A percentile compares a stretch with the other conserved stretches of the same genome.
Evolutionary conservation across 2,113 vertebrate species (phyloP).

Genomic region (Scomber colias): DNA sequence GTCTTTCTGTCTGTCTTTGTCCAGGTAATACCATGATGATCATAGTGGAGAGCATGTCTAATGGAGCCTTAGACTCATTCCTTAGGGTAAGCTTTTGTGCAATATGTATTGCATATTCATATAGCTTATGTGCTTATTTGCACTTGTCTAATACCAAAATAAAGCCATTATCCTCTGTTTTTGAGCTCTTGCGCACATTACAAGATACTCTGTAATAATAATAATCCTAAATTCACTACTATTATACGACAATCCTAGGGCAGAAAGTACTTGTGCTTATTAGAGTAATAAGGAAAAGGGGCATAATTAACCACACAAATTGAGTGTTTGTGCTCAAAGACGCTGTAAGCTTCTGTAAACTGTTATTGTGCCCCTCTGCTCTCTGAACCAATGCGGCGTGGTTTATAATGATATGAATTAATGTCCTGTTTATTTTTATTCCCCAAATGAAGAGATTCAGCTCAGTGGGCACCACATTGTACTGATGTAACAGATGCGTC

Average conservation of each 20-base stretch:
- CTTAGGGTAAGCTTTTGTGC: slow-evolving; percentile 88
- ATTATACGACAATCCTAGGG: slow-evolving; percentile 31
- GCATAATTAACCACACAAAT: slow-evolving; percentile 67
- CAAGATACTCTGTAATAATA: slow-evolving; percentile 19
- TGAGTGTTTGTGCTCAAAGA: slow-evolving; percentile 54
- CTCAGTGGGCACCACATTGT: slow-evolving; percentile 39
- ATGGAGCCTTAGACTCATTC: slow-evolving; percentile 92
- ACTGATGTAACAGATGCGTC: slow-evolving; percentile 21
- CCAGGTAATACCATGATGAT: slow-evolving; percentile 96
- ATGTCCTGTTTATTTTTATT: slow-evolving; percentile 69
- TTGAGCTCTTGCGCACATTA: slow-evolving; percentile 1
- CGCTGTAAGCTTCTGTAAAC: slow-evolving; percentile 56
- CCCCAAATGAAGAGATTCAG: slow-evolving; percentile 58
- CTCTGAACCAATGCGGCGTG: slow-evolving; percentile 46
- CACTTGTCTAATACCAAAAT: slow-evolving; percentile 12
- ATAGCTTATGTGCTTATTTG: neutral
- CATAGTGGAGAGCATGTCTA: slow-evolving; percentile 92
- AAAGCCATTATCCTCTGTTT: slow-evolving; percentile 1
- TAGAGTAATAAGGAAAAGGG: slow-evolving; percentile 46
- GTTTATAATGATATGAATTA: slow-evolving; percentile 66
- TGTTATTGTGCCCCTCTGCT: slow-evolving; percentile 53
- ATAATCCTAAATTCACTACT: slow-evolving; percentile 8
- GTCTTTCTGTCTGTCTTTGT: slow-evolving; percentile 29
- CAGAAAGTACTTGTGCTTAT: slow-evolving; percentile 34
- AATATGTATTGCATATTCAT: slow-evolving; percentile 2